Percentiles rank a stretch among this genome's conserved stretches.
Evolutionary conservation across 2,888 invertebrate species (phyloP).

Genomic region (Clepsis dumicolana): DNA sequence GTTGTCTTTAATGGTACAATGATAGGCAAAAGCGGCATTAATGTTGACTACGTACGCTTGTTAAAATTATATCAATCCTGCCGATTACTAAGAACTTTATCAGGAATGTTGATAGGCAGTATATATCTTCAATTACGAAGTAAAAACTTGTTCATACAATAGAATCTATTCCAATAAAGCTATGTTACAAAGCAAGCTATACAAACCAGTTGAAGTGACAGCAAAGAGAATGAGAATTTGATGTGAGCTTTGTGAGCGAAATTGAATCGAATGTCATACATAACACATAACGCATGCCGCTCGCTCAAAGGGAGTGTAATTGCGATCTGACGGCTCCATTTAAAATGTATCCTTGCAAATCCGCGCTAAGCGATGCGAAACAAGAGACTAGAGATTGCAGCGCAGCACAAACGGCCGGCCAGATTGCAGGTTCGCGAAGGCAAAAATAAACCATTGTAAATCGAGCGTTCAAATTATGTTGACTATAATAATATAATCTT

Average conservation of each 20-base stretch:
- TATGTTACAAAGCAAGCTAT: slow-evolving; percentile 61
- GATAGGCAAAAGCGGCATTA: no score
- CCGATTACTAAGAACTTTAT: background rate
- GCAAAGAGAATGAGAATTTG: slow-evolving; percentile 81
- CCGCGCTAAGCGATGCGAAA: slow-evolving; percentile 64
- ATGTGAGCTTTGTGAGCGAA: slow-evolving; percentile 78
- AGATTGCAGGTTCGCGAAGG: background rate
- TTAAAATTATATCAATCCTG: background rate
- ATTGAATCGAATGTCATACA: slow-evolving; percentile 83
- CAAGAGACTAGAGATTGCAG: slow-evolving; percentile 46
- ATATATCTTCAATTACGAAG: no score
- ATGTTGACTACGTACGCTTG: no score
- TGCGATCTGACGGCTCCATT: slow-evolving; percentile 81
- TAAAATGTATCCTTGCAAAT: slow-evolving; percentile 82
- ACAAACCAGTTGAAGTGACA: slow-evolving; percentile 74
- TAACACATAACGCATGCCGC: slow-evolving; percentile 79
- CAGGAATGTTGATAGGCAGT: background rate
- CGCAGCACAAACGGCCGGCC: slow-evolving; percentile 47
- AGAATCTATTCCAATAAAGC: background rate
- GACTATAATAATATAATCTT: background rate
- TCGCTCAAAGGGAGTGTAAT: slow-evolving; percentile 83
- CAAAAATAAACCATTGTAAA: slow-evolving; percentile 1
- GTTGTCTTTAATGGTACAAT: slow-evolving; percentile 15
- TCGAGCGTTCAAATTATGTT: background rate
- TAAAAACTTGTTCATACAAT: background rate